Evolutionary conservation across 2,113 vertebrate genomes (phyloP).

Genomic region (Misgurnus mizolepis): DNA sequence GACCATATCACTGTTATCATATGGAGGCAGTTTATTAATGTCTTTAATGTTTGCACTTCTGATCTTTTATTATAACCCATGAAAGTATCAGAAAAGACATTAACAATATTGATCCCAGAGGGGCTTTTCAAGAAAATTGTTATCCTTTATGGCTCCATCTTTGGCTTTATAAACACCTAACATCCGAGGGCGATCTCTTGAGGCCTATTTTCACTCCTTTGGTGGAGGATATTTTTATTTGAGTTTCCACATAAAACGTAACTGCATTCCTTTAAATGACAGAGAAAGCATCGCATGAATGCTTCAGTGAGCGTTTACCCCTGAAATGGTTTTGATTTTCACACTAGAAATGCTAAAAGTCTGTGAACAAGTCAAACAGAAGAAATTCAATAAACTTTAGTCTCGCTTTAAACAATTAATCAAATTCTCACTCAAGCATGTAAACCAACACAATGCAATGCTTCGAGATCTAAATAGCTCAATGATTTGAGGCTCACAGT

Average conservation of each 20-base stretch:
- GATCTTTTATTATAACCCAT: not conserved
- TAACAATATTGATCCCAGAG: not conserved
- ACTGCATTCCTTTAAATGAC: not conserved
- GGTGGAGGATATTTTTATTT: not conserved
- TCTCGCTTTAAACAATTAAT: slow-evolving; percentile 20
- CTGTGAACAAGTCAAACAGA: not conserved
- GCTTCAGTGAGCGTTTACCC: slow-evolving; percentile 17
- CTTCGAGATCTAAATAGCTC: not conserved
- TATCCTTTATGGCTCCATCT: not conserved
- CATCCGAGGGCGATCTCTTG: not conserved
- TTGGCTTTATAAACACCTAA: not conserved
- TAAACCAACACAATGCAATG: slow-evolving; percentile 21
- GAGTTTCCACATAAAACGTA: not conserved
- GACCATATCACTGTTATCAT: not conserved
- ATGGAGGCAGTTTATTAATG: not conserved
- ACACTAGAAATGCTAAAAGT: not conserved
- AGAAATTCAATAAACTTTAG: slow-evolving; percentile 35
- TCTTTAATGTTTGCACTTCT: not conserved
- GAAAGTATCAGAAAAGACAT: not conserved
- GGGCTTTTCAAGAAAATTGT: not conserved
- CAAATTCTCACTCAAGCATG: slow-evolving; percentile 13
- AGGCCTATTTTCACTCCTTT: not conserved
- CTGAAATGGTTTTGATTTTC: slow-evolving; percentile 19
- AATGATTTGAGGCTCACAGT: no score
- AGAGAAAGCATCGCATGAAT: not conserved